phyloP scores from a whole-genome alignment of 2,797 vertebrate species.

The Poeciliopsis infans region DNA sequence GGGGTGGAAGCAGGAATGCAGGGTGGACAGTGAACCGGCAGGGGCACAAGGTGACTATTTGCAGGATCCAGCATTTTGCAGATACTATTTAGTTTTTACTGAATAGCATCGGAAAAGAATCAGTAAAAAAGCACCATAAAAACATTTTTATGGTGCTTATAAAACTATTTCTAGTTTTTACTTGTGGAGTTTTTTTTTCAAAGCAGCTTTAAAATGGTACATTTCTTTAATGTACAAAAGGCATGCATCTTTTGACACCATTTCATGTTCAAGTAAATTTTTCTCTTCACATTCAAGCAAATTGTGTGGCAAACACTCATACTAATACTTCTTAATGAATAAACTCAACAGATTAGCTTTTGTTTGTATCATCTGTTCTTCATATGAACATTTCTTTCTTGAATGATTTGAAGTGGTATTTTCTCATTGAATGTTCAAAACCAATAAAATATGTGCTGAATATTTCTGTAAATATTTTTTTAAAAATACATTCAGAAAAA shows the following conservation, averaged over 20 bases:
- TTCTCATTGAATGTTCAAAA: not conserved
- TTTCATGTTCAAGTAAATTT: not conserved
- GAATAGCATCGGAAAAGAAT: not conserved
- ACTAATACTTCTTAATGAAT: not conserved
- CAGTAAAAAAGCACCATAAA: no score
- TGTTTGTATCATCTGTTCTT: not conserved
- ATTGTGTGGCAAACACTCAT: not conserved
- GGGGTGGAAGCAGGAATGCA: slow-evolving; percentile 24
- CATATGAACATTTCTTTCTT: not conserved
- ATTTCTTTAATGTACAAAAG: not conserved
- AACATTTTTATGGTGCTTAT: no score
- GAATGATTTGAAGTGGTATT: not conserved
- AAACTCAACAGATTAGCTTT: not conserved
- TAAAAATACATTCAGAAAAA: not conserved
- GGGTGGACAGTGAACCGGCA: slow-evolving; percentile 59
- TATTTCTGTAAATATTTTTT: not conserved
- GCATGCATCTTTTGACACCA: not conserved
- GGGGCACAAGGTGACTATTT: slow-evolving; percentile 47
- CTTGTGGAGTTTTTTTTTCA: not conserved
- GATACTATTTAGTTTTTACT: not conserved
- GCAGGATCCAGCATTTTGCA: not conserved
- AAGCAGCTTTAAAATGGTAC: not conserved
- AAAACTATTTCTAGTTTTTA: not conserved
- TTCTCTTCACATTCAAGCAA: not conserved
- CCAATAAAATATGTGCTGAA: not conserved